Conservation (phyloP, 1,140 invertebrate genomes). For the Hylyphantes graminicola region DNA sequence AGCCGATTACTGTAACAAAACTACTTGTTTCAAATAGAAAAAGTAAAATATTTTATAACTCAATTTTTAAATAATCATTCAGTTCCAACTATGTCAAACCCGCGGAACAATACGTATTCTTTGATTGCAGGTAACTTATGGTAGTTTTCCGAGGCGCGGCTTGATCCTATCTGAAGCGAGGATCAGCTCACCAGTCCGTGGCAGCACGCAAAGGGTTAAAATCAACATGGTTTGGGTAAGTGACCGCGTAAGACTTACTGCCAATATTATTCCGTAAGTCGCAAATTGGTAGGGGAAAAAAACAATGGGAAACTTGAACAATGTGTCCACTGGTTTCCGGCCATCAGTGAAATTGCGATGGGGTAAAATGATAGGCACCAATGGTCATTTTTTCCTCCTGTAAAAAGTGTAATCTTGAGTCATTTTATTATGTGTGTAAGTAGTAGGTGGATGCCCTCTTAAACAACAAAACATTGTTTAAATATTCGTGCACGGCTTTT, state of each 20-base stretch:
- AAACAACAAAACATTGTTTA: no score
- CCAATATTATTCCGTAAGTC: conserved; percentile 21
- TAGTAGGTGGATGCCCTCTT: no score
- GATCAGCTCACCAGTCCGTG: conserved; percentile 30
- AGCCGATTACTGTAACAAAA: no score
- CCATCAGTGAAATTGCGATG: conserved; percentile 12
- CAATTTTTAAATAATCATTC: no score
- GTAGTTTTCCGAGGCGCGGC: neutral
- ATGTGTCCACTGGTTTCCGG: conserved; percentile 10
- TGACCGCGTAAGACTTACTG: conserved; percentile 19
- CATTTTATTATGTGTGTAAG: no score
- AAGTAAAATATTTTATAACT: no score
- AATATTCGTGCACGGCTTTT: no score
- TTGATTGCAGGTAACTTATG: neutral
- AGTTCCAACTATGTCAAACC: no score
- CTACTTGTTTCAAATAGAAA: no score
- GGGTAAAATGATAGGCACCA: neutral
- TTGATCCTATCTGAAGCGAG: neutral
- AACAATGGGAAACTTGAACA: conserved; percentile 31
- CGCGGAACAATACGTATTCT: no score
- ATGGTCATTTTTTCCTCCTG: no score
- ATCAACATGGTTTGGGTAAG: conserved; percentile 33
- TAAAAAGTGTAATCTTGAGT: no score
- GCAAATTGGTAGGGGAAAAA: conserved; percentile 7
- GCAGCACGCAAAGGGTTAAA: conserved; percentile 43